Evolutionary conservation across 2,113 vertebrate genomes (phyloP), one percentile per base, ranked within the genome.

Genomic region (Pangasianodon gigas): DNA sequence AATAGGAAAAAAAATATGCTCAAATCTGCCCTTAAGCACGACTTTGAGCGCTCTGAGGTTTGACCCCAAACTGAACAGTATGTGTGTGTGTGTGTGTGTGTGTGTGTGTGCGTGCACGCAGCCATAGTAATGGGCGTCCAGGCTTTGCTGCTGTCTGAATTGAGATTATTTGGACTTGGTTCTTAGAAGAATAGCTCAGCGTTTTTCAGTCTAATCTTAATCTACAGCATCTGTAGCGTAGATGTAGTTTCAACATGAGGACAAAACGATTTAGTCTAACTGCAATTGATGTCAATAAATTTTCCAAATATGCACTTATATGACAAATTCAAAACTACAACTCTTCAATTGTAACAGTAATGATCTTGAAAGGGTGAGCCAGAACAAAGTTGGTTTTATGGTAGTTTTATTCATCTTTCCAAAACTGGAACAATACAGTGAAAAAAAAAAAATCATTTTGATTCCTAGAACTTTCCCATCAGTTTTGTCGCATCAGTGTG

Each of bases 1-100:
- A 94, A 93, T 86, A 94, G 88, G 92, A 94, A 95, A 93, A 93
- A 84, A 79, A 62, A 58, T 60, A 48, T 90, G 94, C 89, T 93
- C 88, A 88, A 95, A 92, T 95, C 89, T 88, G 9, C 90, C 75
- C 86, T 91, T 93, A 95, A 92, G 10, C 89, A 92, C 56, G 87
- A 21, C 18, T 89, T 91, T 94, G 93, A 93, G 56, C 77, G 67
- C 85, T 93, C 86, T 89, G 91, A 94, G 91, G 87, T 93, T 86
- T 93, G 93, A 93, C 94, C 92, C 88, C 89, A 91, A 93, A 88
- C 93, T 91, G 89, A 86, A 75, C 18, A 26, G 62, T 13, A 29
- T 3, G 29, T 11, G 58, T 6, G 58, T 2, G 58, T 2, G 52
- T 14, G 52, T 14, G 52, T 52, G 52, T 52, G 52, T 14, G 69